Base-by-base conservation (phyloP, 92 coral and sea anemone species). In the Parazoanthus swiftii region DNA sequence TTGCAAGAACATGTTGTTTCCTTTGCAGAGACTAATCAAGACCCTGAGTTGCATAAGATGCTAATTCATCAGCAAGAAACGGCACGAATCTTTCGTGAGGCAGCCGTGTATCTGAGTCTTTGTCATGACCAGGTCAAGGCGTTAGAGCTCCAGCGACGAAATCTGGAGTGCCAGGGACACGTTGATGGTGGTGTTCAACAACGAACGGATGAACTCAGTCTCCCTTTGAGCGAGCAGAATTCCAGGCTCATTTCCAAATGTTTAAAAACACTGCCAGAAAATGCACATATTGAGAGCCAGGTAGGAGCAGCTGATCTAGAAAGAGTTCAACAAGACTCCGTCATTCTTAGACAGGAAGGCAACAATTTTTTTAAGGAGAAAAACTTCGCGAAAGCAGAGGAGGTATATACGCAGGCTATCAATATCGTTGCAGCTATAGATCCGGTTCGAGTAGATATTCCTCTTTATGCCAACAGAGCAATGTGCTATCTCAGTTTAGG, bases 121-220 rank as follows among this genome's bases (percentile, higher is more conserved):
- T 94, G 89, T 38, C 95, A 90, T 10, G 92, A 92, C 72, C 89
- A 90, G 59, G 92, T 86, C 20, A 86, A 92, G 74, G 97, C 97
- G 4, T 68, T 81, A 66, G 92, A 93, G 39, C 85, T 94, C 37
- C 97, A 91, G 73, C 51, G 77, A 56, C 15, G 39, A 26, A 90
- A 92, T n/a, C 89, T 94, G 14, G 88, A 90, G 78, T 46, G 91
- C 8, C 43, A 92, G 18, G 90, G 83, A 6, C 68, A 86, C 29
- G 83, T 58, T 14, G 86, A 58, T 39, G 51, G 16, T 20, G 54
- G 15, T 37, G 36, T 59, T 37, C 54, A 35, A 38, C 73, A 63
- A 29, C 54, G 48, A 2, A 58, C 33, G 5, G 46, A 13, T 16
- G 74, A 58, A 7, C 56, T 81, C 2, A 7, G 63, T 20, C 46